Conservation (phyloP, 37 sponge, comb jelly and placozoan species). For the Chondrosia reniformis region DNA sequence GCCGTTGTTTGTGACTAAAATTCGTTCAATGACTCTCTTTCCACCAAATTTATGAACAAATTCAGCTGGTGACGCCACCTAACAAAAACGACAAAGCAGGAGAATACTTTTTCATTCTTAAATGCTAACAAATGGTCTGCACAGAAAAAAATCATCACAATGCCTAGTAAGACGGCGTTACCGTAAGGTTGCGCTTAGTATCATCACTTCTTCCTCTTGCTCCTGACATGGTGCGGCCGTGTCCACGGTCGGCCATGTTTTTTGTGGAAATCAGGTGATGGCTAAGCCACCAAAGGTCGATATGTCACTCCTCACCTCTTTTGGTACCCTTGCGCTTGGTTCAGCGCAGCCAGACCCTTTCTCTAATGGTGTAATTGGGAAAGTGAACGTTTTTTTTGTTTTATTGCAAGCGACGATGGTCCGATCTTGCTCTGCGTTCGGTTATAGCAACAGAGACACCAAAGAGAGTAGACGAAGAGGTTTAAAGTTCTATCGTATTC, state of each 20-base stretch:
- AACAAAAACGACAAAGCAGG: not conserved
- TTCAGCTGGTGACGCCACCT: slow-evolving; percentile 91
- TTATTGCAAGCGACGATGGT: not conserved
- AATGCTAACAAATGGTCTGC: too few relatives aligned
- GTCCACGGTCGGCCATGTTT: not conserved
- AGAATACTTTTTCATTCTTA: too few relatives aligned
- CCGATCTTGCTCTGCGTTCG: not conserved
- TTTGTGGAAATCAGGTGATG: too few relatives aligned
- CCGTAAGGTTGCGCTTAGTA: not conserved
- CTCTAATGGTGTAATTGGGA: too few relatives aligned
- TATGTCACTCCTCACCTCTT: too few relatives aligned
- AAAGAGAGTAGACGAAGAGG: slow-evolving; percentile 4
- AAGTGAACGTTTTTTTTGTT: not conserved
- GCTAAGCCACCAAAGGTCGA: too few relatives aligned
- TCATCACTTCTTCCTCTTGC: too few relatives aligned
- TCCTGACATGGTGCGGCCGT: not conserved
- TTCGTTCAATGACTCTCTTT: slow-evolving; percentile 86
- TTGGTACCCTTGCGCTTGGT: too few relatives aligned
- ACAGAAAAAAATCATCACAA: too few relatives aligned
- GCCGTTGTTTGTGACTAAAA: slow-evolving; percentile 95
- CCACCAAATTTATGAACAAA: slow-evolving; percentile 89
- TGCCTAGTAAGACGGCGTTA: too few relatives aligned
- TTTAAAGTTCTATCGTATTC: slow-evolving; percentile 8
- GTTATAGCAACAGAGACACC: slow-evolving; percentile 1
- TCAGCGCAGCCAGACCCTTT: too few relatives aligned